A percentile compares a stretch with the other conserved stretches of the same genome.
These are phyloP conservation scores for Caretta caretta DNA, from an alignment of 2,113 vertebrate species.

Conservation along the genomic window DNA sequence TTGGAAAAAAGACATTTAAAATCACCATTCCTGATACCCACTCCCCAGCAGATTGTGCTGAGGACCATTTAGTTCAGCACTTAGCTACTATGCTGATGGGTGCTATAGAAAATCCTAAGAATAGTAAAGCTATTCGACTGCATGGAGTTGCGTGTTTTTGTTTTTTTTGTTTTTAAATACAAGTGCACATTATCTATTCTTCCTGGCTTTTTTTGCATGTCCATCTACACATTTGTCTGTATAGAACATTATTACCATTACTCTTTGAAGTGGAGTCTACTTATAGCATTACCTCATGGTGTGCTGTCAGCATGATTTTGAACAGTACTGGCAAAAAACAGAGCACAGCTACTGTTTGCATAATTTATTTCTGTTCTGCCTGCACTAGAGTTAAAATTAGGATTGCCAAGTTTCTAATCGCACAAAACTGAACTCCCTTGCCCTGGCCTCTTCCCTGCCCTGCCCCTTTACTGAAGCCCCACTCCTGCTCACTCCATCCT, in stretches of 20 bases:
- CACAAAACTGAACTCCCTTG: no score
- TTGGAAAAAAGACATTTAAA: background rate
- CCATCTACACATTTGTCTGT: background rate
- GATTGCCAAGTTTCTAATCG: no score
- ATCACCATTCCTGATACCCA: background rate
- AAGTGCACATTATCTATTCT: background rate
- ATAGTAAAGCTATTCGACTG: background rate
- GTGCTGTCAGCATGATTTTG: constrained; percentile 44
- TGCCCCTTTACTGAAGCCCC: no score
- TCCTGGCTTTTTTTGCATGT: background rate
- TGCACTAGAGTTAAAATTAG: constrained; percentile 23
- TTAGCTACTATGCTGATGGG: background rate
- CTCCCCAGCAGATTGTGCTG: background rate
- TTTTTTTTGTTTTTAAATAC: background rate
- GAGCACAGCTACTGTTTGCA: constrained; percentile 56
- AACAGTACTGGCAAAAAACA: constrained; percentile 11
- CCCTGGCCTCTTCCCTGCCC: no score
- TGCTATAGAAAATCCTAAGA: background rate
- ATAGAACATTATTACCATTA: background rate
- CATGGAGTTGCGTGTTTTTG: background rate
- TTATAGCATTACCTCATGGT: constrained; percentile 32
- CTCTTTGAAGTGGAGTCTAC: background rate
- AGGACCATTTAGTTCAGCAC: background rate
- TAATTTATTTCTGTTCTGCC: constrained; percentile 29
- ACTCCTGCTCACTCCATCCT: no score